These are phyloP conservation scores for Clarias batrachus DNA, from an alignment of 2,113 vertebrate species.

Conservation along the genomic window DNA sequence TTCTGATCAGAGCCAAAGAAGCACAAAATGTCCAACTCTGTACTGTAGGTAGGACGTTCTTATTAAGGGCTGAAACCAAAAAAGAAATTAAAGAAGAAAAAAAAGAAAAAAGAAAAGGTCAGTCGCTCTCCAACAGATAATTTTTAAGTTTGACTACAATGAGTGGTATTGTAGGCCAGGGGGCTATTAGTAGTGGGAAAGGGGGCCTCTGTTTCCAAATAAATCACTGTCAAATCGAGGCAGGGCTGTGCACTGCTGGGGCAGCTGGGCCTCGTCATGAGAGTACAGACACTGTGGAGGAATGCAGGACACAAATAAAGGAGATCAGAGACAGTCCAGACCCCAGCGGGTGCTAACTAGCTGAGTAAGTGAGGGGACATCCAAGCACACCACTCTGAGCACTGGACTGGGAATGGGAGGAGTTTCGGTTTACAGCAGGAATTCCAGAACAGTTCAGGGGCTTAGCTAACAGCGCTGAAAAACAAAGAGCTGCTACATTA, in stretches of 20 bases:
- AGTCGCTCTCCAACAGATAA: not conserved
- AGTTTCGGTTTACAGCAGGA: slow-evolving; percentile 20
- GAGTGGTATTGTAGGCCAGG: slow-evolving; percentile 42
- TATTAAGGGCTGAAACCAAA: not conserved
- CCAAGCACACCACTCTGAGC: not conserved
- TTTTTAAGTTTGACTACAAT: slow-evolving; percentile 40
- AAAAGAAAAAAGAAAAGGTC: not conserved
- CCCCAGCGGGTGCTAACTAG: slow-evolving; percentile 20
- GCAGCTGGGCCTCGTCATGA: slow-evolving; percentile 53
- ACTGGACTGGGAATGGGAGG: slow-evolving; percentile 14
- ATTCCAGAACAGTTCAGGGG: not conserved
- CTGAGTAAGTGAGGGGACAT: slow-evolving; percentile 17
- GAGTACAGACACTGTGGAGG: slow-evolving; percentile 36
- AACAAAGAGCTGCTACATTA: slow-evolving; percentile 18
- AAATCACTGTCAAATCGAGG: slow-evolving; percentile 44
- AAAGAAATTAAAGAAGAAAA: too few species aligned
- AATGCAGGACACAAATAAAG: slow-evolving; percentile 48
- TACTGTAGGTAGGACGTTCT: slow-evolving; percentile 18
- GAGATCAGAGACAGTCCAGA: slow-evolving; percentile 29
- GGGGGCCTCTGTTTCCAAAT: slow-evolving; percentile 43
- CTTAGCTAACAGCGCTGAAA: not conserved
- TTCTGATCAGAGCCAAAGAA: slow-evolving; percentile 4
- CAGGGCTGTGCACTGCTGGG: slow-evolving; percentile 1
- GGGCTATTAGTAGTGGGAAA: slow-evolving; percentile 7
- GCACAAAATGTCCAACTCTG: slow-evolving; percentile 28